Base-by-base conservation (phyloP, 2,888 invertebrate species). In the Beris chalybata region DNA sequence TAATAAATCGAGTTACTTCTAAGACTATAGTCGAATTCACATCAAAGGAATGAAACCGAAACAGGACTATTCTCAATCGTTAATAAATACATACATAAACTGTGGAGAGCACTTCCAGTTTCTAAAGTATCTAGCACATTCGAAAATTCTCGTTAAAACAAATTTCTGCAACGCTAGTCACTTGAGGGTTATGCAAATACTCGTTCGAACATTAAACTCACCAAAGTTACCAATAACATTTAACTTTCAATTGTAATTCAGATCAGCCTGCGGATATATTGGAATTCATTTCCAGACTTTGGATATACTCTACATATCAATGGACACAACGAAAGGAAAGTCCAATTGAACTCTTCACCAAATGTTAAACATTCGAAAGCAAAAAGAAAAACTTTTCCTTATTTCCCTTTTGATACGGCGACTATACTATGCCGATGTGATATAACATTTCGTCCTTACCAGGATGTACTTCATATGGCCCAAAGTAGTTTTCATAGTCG, bases 131-230 rank as follows among this genome's bases (percentile, higher is more conserved):
- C 13, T 11, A 7, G 5, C 13, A 67, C 76, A 90, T 90, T 87
- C 78, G 82, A 80, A 67, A 76, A 88, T 88, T 86, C 75, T 80
- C 90, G 0, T 78, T 38, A 38, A 38, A 38, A 38, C 38, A 38
- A 38, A 38, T 38, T 38, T 38, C 38, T 38, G 38, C 5, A 38
- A 38, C 38, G 38, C 22, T 50, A 61, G 45, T 50, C 50, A 61
- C 61, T 38, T 52, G 61, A 29, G 61, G 50, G 61, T 55, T 68
- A 68, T 66, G 68, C 68, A 68, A 68, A 68, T 68, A 64, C 44
- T 64, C 53, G 53, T 44, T 53, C 53, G 45, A 52, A 68, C 66
- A 68, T 68, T 68, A 68, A 68, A 68, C 55, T 64, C 68, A 45
- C 57, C 66, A 54, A 66, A 69, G 64, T 69, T 69, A 73, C 71